These are phyloP conservation scores for Falcaria lacertinaria DNA, from an alignment of 2,888 invertebrate genomes.

Conservation along the genomic window DNA sequence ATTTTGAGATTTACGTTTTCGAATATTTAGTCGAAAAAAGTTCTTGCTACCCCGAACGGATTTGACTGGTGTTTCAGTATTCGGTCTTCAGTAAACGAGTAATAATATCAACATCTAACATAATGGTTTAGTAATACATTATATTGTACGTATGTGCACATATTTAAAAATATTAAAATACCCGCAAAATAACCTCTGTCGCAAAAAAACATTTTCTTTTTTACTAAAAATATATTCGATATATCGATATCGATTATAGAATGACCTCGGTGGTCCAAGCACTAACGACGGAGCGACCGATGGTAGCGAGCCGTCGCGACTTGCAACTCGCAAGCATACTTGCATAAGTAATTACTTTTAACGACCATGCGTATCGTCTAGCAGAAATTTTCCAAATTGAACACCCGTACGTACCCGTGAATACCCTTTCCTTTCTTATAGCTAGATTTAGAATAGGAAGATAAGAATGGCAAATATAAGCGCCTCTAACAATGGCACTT, in stretches of 20 bases:
- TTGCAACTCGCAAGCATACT: constrained; percentile 44
- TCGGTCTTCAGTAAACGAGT: too few relatives aligned
- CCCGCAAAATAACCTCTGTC: too few relatives aligned
- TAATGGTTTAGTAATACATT: too few relatives aligned
- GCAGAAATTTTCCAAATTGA: background rate
- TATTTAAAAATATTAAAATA: too few relatives aligned
- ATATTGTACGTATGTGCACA: too few relatives aligned
- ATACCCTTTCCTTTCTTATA: too few relatives aligned
- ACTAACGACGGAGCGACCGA: constrained; percentile 43
- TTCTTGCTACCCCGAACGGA: too few relatives aligned
- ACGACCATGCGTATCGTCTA: constrained; percentile 29
- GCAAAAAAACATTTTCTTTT: constrained; percentile 9
- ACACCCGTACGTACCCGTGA: background rate
- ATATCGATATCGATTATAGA: constrained; percentile 51
- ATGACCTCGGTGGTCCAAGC: constrained; percentile 56
- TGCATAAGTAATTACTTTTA: constrained; percentile 68
- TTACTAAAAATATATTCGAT: constrained; percentile 4
- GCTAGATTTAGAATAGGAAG: too few relatives aligned
- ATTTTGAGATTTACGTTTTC: too few relatives aligned
- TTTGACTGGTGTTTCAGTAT: too few relatives aligned
- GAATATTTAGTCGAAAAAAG: too few relatives aligned
- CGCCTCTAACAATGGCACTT: background rate
- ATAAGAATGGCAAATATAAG: background rate
- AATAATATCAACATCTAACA: too few relatives aligned
- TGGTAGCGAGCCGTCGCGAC: constrained; percentile 35